Evolutionary conservation across 2,113 vertebrate species (phyloP).

Genomic region (Drymodes brunneopygia): DNA sequence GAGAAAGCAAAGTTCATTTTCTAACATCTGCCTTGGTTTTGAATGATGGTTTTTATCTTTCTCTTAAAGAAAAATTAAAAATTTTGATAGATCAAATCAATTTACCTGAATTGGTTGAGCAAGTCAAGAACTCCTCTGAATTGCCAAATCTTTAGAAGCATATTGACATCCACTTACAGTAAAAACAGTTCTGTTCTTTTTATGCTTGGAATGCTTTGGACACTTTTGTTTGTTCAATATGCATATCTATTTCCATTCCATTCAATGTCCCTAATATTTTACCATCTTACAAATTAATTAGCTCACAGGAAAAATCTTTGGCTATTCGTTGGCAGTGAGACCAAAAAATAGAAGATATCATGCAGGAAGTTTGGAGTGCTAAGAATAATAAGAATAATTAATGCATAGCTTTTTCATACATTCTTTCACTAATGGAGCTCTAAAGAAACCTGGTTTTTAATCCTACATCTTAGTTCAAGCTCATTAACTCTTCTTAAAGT

Average conservation of each 20-base stretch:
- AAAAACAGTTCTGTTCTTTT: neutral
- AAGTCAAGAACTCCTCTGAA: neutral
- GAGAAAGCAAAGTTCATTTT: neutral
- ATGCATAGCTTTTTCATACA: neutral
- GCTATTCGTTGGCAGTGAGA: neutral
- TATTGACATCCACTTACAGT: neutral
- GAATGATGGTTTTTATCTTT: neutral
- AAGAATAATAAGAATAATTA: neutral
- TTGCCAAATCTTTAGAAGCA: neutral
- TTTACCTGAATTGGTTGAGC: neutral
- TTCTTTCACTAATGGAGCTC: neutral
- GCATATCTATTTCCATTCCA: neutral
- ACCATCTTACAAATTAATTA: neutral
- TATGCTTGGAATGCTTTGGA: neutral
- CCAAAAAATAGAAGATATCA: neutral
- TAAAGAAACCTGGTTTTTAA: neutral
- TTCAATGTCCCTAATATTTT: neutral
- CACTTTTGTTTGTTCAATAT: neutral
- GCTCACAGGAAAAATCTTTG: neutral
- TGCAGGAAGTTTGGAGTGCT: neutral
- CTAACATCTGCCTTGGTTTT: neutral
- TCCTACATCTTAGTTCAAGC: neutral
- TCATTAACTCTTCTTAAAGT: neutral
- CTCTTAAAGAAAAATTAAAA: neutral
- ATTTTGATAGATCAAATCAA: neutral